phyloP scores from a whole-genome alignment of 2,888 invertebrate genomes.

The Hyppa rectilinea region DNA sequence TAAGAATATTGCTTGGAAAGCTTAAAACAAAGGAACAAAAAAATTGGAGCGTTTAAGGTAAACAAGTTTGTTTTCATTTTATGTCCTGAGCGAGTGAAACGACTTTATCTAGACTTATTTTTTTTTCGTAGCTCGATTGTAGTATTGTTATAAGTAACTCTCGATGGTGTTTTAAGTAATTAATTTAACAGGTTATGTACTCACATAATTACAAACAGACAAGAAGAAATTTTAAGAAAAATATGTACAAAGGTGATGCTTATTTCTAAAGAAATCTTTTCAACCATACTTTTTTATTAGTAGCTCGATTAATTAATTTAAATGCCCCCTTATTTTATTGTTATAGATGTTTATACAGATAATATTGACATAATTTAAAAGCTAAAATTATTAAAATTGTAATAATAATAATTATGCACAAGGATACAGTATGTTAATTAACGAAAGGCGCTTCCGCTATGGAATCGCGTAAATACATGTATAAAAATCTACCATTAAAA shows the following conservation, averaged over 20 bases:
- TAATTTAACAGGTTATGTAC: neutral
- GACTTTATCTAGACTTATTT: slow-evolving; percentile 15
- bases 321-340: too few species aligned
- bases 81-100: slow-evolving; percentile 20
- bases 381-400: too few species aligned
- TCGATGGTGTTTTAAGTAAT: neutral
- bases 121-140: neutral
- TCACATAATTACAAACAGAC: neutral
- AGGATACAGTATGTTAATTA: too few species aligned
- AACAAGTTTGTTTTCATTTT: slow-evolving; percentile 46
- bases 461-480: too few species aligned
- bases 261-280: neutral
- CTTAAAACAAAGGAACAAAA: slow-evolving; percentile 24
- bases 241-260: neutral
- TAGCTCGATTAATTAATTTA: too few species aligned
- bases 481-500: too few species aligned
- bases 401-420: too few species aligned
- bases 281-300: slow-evolving; percentile 1
- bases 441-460: too few species aligned
- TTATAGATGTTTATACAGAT: too few species aligned
- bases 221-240: neutral
- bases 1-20: neutral
- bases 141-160: too few species aligned
- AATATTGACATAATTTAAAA: too few species aligned
- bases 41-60: slow-evolving; percentile 43